Conservation (phyloP, 2,113 vertebrate genomes). For the Sylvia atricapilla region DNA sequence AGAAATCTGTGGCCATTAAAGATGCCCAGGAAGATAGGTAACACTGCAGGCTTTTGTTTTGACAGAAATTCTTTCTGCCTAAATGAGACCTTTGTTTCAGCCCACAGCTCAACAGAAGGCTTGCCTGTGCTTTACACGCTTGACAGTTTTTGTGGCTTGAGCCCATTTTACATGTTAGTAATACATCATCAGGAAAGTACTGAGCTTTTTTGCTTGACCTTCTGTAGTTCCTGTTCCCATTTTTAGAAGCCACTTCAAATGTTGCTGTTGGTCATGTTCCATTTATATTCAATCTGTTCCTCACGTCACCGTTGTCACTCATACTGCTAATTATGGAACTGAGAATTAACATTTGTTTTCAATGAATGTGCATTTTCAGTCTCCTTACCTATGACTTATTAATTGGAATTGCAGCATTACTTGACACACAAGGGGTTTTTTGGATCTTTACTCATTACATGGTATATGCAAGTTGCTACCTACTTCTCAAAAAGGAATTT, state of each 20-base stretch:
- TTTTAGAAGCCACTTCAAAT: background rate
- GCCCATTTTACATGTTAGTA: background rate
- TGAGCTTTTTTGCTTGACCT: background rate
- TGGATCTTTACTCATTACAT: background rate
- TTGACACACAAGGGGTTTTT: background rate
- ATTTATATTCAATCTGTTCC: background rate
- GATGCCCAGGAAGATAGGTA: background rate
- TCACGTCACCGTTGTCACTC: background rate
- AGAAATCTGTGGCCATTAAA: background rate
- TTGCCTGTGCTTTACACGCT: background rate
- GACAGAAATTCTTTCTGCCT: background rate
- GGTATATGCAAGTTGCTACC: background rate
- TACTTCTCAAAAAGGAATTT: background rate
- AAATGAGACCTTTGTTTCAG: background rate
- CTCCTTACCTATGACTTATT: background rate
- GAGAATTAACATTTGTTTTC: background rate
- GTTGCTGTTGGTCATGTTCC: background rate
- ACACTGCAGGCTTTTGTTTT: background rate
- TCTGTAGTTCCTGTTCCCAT: background rate
- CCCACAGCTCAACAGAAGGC: background rate
- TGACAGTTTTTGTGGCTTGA: background rate
- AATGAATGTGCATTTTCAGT: background rate
- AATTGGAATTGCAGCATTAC: background rate
- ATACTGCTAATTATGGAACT: background rate
- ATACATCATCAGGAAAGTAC: background rate